phyloP scores from a whole-genome alignment of 2,113 vertebrate species.

The Balaenoptera acutorostrata region DNA sequence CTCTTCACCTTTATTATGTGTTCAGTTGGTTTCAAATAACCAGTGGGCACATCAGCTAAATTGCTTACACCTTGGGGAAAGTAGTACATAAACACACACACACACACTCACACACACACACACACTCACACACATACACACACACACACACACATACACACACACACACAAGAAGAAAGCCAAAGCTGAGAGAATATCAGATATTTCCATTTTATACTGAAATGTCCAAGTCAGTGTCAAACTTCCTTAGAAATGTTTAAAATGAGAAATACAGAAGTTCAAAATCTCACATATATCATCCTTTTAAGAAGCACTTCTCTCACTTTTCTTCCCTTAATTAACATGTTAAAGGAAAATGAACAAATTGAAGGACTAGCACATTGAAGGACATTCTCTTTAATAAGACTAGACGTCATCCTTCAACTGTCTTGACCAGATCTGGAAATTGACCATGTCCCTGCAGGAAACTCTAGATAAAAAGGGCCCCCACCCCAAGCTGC shows the following conservation, averaged over 20 bases:
- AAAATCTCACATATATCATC: not conserved
- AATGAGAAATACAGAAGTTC: not conserved
- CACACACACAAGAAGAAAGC: not conserved
- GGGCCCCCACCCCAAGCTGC: not conserved
- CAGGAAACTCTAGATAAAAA: not conserved
- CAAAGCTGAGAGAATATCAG: not conserved
- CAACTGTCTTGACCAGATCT: not conserved
- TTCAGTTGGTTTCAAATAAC: not conserved
- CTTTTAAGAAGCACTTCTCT: not conserved
- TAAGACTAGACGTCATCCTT: not conserved
- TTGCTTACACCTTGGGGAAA: not conserved
- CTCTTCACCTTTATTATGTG: not conserved
- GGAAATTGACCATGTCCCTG: not conserved
- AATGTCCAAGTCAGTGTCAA: not conserved
- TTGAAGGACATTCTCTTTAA: conserved; percentile 12
- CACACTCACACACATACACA: too few species aligned
- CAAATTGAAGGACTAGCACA: not conserved
- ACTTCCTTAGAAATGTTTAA: not conserved
- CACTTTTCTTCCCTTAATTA: conserved; percentile 9
- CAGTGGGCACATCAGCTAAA: not conserved
- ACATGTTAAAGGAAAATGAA: not conserved
- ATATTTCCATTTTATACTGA: not conserved
- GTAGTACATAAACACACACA: not conserved
- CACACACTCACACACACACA: too few species aligned
- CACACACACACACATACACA: too few species aligned